Conservation (phyloP, 2,888 invertebrate species). For the Dioctria rufipes region DNA sequence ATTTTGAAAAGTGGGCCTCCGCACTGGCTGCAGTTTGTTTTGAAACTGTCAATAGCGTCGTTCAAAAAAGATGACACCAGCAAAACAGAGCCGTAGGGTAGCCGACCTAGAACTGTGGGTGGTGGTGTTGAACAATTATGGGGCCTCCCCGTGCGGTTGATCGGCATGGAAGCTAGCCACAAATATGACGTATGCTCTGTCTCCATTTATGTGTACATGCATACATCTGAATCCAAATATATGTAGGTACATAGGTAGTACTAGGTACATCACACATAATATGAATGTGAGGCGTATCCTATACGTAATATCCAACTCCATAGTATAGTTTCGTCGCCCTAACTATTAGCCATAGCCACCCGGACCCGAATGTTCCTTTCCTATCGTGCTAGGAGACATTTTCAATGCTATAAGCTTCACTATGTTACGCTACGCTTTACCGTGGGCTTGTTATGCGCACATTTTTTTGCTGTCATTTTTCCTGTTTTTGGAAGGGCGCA, state of each 20-base stretch:
- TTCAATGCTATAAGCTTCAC: constrained; percentile 36
- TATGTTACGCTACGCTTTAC: constrained; percentile 36
- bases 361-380: background rate
- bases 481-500: constrained; percentile 51
- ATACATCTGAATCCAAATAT: background rate
- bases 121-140: constrained; percentile 40
- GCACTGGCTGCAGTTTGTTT: constrained; percentile 23
- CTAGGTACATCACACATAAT: constrained; percentile 21
- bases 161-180: constrained; percentile 45
- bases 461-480: constrained; percentile 36
- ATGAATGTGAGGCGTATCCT: background rate
- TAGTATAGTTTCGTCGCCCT: background rate
- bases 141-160: constrained; percentile 28
- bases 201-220: background rate
- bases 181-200: constrained; percentile 39
- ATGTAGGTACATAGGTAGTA: constrained; percentile 6
- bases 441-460: constrained; percentile 19
- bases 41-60: constrained; percentile 39
- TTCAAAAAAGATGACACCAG: constrained; percentile 24
- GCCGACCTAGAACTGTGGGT: constrained; percentile 17
- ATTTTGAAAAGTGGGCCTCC: constrained; percentile 25
- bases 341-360: background rate
- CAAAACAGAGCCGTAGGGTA: background rate
- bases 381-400: constrained; percentile 25
- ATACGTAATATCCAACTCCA: background rate